phyloP scores from a whole-genome alignment of 1,140 invertebrate species.

The Heterodera schachtii region DNA sequence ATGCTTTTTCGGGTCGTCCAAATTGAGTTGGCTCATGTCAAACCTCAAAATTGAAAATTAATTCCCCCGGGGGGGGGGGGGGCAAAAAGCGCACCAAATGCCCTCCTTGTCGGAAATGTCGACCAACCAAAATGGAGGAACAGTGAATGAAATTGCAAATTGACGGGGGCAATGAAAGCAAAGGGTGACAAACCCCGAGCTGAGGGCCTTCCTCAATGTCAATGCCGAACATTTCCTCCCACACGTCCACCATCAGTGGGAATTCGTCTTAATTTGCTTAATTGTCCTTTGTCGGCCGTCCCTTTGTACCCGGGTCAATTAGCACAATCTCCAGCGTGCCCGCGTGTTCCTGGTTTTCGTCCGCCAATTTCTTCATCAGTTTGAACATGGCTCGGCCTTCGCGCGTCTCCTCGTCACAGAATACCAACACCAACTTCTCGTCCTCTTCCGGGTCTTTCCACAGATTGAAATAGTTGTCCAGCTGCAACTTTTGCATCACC shows the following conservation, averaged over 20 bases:
- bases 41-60: conserved; percentile 29
- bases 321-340: conserved; percentile 64
- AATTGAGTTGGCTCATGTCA: conserved; percentile 64
- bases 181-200: conserved; percentile 39
- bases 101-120: conserved; percentile 65
- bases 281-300: neutral
- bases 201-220: conserved; percentile 66
- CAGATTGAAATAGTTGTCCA: conserved; percentile 65
- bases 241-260: conserved; percentile 65
- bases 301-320: conserved; percentile 58
- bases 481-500: conserved; percentile 63
- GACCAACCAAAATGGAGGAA: conserved; percentile 41
- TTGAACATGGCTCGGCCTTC: conserved; percentile 65
- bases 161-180: neutral
- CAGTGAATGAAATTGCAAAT: neutral
- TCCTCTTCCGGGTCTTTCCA: conserved; percentile 65
- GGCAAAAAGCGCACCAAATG: conserved; percentile 52
- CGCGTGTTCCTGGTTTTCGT: conserved; percentile 64
- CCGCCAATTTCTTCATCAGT: conserved; percentile 60
- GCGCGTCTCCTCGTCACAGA: conserved; percentile 64
- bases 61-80: neutral
- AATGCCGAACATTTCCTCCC: conserved; percentile 66
- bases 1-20: conserved; percentile 66
- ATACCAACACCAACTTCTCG: conserved; percentile 61
- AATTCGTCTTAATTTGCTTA: conserved; percentile 59